A percentile compares a stretch with the other conserved stretches of the same genome.
phyloP scores from a whole-genome alignment of 2,797 vertebrate species.

The Mus minutoides region DNA sequence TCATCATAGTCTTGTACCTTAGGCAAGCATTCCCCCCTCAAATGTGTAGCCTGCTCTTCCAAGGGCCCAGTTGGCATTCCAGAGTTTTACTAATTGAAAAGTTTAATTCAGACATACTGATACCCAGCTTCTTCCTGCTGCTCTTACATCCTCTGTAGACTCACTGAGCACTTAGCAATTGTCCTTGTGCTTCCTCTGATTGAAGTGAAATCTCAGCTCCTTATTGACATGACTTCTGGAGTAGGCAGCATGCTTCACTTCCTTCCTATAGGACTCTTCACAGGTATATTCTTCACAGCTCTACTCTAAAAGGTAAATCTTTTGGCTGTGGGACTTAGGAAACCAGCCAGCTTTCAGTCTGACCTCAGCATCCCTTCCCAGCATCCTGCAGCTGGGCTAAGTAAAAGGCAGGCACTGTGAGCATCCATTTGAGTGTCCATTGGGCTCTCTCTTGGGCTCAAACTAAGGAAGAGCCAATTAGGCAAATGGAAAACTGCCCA shows the following conservation, averaged over 20 bases:
- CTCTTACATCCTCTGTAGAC: background rate
- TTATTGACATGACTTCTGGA: background rate
- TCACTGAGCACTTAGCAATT: background rate
- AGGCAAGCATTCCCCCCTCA: background rate
- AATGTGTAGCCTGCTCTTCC: background rate
- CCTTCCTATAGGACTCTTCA: constrained; percentile 10
- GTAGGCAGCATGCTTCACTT: background rate
- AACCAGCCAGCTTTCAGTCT: background rate
- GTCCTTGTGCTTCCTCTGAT: background rate
- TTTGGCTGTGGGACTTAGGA: background rate
- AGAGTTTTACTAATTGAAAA: background rate
- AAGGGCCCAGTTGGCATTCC: background rate
- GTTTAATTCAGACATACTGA: background rate
- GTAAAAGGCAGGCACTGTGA: background rate
- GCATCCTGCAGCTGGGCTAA: background rate
- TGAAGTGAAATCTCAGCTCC: background rate
- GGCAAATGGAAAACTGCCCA: background rate
- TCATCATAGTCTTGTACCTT: background rate
- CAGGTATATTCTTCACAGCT: background rate
- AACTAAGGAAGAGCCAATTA: background rate
- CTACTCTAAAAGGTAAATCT: background rate
- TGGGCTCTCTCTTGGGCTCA: background rate
- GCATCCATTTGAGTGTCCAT: background rate
- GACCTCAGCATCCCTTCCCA: background rate
- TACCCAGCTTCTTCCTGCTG: background rate